Evolutionary conservation across 2,888 invertebrate genomes (phyloP), one percentile per base, ranked within the genome.

Genomic region (Tromatobia lineatoria): DNA sequence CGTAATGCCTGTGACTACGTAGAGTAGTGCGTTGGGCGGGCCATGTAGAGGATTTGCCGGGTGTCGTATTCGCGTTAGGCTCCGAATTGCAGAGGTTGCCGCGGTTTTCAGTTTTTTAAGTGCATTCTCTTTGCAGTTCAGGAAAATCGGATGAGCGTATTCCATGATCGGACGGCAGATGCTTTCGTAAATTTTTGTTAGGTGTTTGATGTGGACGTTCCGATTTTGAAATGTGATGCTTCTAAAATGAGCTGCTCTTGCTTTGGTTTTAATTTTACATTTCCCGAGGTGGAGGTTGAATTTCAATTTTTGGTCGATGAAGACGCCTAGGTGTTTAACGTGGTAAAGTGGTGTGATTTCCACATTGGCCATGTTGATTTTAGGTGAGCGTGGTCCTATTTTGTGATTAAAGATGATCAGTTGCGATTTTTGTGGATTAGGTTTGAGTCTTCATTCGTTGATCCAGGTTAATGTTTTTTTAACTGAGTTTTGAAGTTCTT

Each of bases 361-460:
- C 4, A 20, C 54, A 54, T 20, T 20, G 3, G 18, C 4, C 54
- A 54, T 54, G 20, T 54, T 20, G 8, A 57, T 57, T 57, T 57
- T 57, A 8, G 13, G 25, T 11, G 25, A 25, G 11, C 13, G 29
- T 23, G 57, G 57, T 25, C 8, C 25, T 57, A 57, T 57, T n/a
- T n/a, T n/a, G n/a, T n/a, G n/a, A n/a, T n/a, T n/a, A n/a, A n/a
- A n/a, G n/a, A n/a, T n/a, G n/a, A 23, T 25, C 11, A 83, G 34
- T 76, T 85, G 73, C 73, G 80, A 66, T 80, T 86, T 67, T 25
- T 25, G 47, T 11, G 45, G 67, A 1, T 67, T 67, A 0, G 45
- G 42, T 66, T 66, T 66, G 20, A 45, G 66, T 15, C 23, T 18
- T 15, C n/a, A 67, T 25, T 50, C 50, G 23, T 50, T 47, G 47